These are phyloP conservation scores for Bucorvus abyssinicus DNA, from an alignment of 2,797 vertebrate species.

Conservation along the genomic window DNA sequence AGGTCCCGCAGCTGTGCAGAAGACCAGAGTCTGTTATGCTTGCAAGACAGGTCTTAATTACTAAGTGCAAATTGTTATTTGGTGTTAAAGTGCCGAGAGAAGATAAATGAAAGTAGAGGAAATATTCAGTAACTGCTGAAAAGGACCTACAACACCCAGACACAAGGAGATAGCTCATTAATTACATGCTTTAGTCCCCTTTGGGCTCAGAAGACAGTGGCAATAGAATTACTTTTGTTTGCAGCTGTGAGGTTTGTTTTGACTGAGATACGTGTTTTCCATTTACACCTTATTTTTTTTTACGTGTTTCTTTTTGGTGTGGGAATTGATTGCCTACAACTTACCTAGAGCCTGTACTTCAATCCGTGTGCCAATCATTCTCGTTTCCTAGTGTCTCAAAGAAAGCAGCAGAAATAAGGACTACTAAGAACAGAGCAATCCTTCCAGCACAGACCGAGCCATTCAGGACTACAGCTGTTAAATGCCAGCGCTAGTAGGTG, in stretches of 20 bases:
- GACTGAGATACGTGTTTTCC: background rate
- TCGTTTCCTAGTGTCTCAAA: background rate
- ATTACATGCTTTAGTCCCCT: constrained; percentile 13
- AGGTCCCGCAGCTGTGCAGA: background rate
- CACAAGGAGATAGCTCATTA: constrained; percentile 3
- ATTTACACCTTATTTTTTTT: constrained; percentile 9
- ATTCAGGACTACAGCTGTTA: background rate
- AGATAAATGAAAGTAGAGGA: constrained; percentile 22
- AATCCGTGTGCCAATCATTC: background rate
- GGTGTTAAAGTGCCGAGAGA: constrained; percentile 7
- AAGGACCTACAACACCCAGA: background rate
- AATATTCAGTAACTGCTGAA: background rate
- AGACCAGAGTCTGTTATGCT: background rate
- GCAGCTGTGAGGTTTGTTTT: background rate
- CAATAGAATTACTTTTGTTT: constrained; percentile 2
- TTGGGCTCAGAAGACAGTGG: background rate
- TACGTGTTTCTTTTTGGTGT: background rate
- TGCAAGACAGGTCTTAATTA: constrained; percentile 46
- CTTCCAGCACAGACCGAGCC: background rate
- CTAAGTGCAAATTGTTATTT: constrained; percentile 37
- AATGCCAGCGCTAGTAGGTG: background rate
- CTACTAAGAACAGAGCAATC: background rate
- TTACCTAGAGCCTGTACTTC: background rate
- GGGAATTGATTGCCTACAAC: constrained; percentile 15
- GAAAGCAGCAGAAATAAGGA: background rate